Conservation (phyloP, 2,888 invertebrate genomes). For the Napeogenes inachia region DNA sequence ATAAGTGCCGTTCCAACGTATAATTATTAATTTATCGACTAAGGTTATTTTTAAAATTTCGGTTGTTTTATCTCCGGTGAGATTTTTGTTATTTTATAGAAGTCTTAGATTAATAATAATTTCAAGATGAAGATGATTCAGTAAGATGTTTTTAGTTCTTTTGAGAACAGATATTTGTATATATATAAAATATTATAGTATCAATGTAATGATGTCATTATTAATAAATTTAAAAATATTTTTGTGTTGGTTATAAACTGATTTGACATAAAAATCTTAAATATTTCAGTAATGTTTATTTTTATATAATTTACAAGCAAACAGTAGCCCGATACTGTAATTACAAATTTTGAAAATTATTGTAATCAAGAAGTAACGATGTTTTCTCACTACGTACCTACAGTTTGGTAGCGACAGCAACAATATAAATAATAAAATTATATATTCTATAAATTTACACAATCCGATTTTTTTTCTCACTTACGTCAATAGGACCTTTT, state of each 20-base stretch:
- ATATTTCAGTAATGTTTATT: background rate
- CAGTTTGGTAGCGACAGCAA: conserved; percentile 42
- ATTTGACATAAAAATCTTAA: background rate
- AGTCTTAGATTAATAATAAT: no score
- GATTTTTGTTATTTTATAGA: background rate
- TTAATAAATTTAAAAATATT: background rate
- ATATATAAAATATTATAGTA: no score
- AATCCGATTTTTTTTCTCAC: no score
- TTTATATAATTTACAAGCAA: conserved; percentile 51
- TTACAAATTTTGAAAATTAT: conserved; percentile 73
- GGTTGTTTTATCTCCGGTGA: conserved; percentile 26
- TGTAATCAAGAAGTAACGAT: conserved; percentile 62
- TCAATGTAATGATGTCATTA: background rate
- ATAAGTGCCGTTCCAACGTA: conserved; percentile 54
- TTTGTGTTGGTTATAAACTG: background rate
- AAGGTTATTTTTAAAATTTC: conserved; percentile 35
- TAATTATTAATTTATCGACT: conserved; percentile 62
- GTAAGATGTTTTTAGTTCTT: no score
- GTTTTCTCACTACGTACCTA: conserved; percentile 54
- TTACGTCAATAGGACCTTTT: no score
- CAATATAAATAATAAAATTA: conserved; percentile 20
- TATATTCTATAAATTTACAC: background rate
- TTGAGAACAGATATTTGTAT: no score
- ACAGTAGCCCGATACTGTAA: conserved; percentile 60
- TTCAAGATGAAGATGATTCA: no score